Base-by-base conservation (phyloP, 2,113 vertebrate genomes). In the Rhinolophus ferrumequinum region DNA sequence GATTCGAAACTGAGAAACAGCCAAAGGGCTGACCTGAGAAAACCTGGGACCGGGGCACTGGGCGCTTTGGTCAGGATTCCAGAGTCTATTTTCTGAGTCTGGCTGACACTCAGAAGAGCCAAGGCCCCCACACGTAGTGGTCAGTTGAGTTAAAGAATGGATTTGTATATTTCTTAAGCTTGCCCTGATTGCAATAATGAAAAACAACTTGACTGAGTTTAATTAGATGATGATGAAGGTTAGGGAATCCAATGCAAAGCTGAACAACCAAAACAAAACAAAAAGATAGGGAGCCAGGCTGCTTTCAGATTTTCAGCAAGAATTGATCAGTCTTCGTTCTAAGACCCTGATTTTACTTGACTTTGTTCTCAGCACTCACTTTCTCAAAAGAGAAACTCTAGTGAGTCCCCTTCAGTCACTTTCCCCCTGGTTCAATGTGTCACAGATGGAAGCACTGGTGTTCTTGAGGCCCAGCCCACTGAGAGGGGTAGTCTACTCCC, bases 1-100 rank as follows among this genome's bases (percentile, higher is more conserved):
- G 54, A 58, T 80, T 82, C 69, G 79, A 79, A 97, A 88, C 18
- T 92, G 80, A 93, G 38, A 93, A 86, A 86, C 2, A 82, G n/a
- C 50, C 73, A 72, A 93, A 85, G 54, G 19, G 16, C 56, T 95
- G 47, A 88, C 33, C n/a, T 35, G 47, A 70, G 62, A 81, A 81
- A 80, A 54, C 13, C 13, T 30, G n/a, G 44, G 28, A n/a, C 52
- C 19, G 8, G 15, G 54, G 41, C 4, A 15, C 54, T 33, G 12
- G 21, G 12, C 60, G 3, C 4, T 58, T 86, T 58, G 62, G 50
- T 50, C 6, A 21, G 67, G 47, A 92, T 58, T 54, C 62, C 12
- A 1, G 35, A 58, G 22, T 54, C 44, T 72, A 9, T 54, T 44
- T 69, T 44, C 86, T 62, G 50, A 62, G 8, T 69, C 77, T 83